Evolutionary conservation across 2,797 vertebrate species (phyloP).

Genomic region (Potorous gilbertii): DNA sequence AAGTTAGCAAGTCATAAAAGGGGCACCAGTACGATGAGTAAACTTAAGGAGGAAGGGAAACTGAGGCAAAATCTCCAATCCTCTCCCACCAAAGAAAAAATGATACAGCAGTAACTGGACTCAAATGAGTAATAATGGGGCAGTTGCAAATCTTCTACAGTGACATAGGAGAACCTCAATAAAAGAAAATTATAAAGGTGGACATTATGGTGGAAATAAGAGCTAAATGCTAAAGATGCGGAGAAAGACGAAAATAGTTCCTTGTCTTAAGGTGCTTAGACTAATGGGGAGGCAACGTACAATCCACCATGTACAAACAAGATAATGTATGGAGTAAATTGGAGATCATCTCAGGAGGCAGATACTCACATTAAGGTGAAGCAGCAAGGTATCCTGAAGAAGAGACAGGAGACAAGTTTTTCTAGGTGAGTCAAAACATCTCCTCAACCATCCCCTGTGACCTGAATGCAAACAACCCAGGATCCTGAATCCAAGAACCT

Average conservation of each 20-base stretch:
- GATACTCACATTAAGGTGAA: not conserved
- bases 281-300: not conserved
- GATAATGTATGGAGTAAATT: not conserved
- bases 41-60: not conserved
- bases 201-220: not conserved
- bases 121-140: not conserved
- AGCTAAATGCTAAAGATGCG: too few relatives aligned
- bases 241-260: not conserved
- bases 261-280: not conserved
- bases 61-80: not conserved
- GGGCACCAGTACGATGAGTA: not conserved
- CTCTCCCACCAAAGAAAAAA: not conserved
- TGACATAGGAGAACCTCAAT: not conserved
- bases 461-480: not conserved
- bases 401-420: not conserved
- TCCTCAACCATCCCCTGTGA: too few relatives aligned
- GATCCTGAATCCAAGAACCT: not conserved
- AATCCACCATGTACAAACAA: not conserved
- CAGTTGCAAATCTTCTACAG: not conserved
- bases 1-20: not conserved
- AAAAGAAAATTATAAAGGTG: not conserved
- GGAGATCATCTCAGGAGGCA: not conserved
- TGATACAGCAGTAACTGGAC: not conserved
- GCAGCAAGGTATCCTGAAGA: not conserved
- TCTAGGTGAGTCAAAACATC: not conserved